phyloP scores from a whole-genome alignment of 2,113 vertebrate species.

The Puma concolor region DNA sequence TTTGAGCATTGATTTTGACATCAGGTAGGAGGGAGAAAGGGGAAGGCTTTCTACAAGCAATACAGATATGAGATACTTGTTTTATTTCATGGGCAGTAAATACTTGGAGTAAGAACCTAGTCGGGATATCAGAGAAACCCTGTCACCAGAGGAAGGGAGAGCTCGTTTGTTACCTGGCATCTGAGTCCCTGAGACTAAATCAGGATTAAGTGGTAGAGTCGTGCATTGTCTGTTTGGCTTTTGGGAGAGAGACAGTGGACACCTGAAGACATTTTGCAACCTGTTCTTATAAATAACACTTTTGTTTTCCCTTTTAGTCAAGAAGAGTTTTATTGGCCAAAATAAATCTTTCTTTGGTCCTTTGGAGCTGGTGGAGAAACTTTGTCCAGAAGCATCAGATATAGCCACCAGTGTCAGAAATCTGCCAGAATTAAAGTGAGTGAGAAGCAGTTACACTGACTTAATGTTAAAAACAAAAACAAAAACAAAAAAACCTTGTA shows the following conservation, averaged over 20 bases:
- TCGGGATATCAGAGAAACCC: neutral
- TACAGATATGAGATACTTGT: neutral
- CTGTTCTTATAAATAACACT: conserved; percentile 58
- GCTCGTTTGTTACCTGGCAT: neutral
- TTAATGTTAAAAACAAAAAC: neutral
- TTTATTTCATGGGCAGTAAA: neutral
- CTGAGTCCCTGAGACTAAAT: neutral
- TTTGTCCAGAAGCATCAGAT: conserved; percentile 96
- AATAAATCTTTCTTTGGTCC: conserved; percentile 98
- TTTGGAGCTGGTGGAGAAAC: conserved; percentile 96
- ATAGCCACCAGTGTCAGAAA: conserved; percentile 97
- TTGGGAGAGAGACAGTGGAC: neutral
- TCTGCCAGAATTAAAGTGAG: conserved; percentile 96
- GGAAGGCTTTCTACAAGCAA: neutral
- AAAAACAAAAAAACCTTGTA: neutral
- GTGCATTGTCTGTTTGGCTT: neutral
- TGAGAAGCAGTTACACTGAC: conserved; percentile 43
- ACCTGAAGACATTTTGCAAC: neutral
- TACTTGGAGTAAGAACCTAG: neutral
- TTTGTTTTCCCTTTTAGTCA: conserved; percentile 87
- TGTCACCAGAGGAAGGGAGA: neutral
- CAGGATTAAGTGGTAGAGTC: neutral
- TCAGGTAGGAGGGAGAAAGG: neutral
- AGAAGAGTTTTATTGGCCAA: conserved; percentile 97
- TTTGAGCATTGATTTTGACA: neutral